Evolutionary conservation across 1,140 invertebrate species (phyloP).

Genomic region (Sycophila sp.): DNA sequence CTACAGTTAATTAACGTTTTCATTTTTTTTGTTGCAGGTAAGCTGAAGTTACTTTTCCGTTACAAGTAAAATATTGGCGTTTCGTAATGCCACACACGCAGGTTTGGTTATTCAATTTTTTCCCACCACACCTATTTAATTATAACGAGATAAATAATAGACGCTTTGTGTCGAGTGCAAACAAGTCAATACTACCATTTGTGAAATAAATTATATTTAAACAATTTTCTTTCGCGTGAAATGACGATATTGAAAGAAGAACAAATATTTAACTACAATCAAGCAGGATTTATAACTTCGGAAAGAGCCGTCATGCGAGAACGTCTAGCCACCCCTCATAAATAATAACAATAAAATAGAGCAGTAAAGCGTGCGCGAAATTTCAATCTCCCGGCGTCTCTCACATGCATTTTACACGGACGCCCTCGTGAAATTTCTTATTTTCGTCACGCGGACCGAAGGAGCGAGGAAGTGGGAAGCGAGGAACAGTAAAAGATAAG

Average conservation of each 20-base stretch:
- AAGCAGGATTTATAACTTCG: too few species aligned
- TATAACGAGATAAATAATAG: too few species aligned
- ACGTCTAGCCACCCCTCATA: background rate
- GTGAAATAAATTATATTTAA: too few species aligned
- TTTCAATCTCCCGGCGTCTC: background rate
- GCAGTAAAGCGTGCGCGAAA: background rate
- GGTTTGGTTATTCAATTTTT: background rate
- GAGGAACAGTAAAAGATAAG: background rate
- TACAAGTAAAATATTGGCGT: too few species aligned
- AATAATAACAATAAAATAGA: background rate
- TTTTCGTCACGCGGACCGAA: background rate
- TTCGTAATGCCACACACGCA: background rate
- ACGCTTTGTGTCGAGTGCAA: too few species aligned
- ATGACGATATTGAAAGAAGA: too few species aligned
- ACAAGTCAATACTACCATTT: too few species aligned
- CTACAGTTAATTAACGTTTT: background rate
- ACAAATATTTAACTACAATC: too few species aligned
- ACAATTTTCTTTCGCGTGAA: too few species aligned
- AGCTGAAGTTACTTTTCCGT: background rate
- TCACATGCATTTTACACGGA: background rate
- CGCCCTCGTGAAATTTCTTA: conserved; percentile 3
- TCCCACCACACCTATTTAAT: too few species aligned
- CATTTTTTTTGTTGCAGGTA: conserved; percentile 24
- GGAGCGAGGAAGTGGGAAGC: too few species aligned
- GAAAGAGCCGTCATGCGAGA: too few species aligned